Conservation (phyloP, 2,888 invertebrate genomes). For the Laspeyria flexula region DNA sequence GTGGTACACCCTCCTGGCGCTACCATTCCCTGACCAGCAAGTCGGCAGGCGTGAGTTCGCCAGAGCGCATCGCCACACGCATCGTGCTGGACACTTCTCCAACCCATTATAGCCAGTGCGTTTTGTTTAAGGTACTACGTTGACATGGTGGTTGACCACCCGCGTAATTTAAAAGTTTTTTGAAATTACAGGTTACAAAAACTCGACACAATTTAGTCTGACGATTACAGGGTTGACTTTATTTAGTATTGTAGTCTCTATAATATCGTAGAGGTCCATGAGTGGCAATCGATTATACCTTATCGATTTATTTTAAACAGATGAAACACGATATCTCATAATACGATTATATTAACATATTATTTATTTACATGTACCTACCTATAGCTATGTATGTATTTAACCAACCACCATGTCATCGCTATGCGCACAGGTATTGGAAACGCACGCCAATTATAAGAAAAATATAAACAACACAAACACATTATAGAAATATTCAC, state of each 20-base stretch:
- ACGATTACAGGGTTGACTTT: neutral
- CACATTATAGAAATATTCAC: neutral
- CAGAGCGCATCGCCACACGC: slow-evolving; percentile 89
- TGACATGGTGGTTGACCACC: slow-evolving; percentile 73
- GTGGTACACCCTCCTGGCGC: slow-evolving; percentile 95
- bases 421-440: slow-evolving; percentile 47
- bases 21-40: slow-evolving; percentile 97
- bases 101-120: slow-evolving; percentile 89
- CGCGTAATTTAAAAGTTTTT: neutral
- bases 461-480: slow-evolving; percentile 12
- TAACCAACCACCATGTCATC: slow-evolving; percentile 66
- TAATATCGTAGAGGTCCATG: neutral
- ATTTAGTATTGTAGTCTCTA: neutral
- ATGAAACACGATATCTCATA: no score
- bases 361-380: slow-evolving; percentile 2
- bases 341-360: neutral
- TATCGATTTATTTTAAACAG: no score
- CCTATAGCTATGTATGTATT: slow-evolving; percentile 20
- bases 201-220: no score
- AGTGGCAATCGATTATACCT: no score
- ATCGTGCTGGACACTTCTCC: slow-evolving; percentile 95
- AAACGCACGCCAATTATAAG: slow-evolving; percentile 44
- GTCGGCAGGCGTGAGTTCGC: slow-evolving; percentile 94
- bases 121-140: slow-evolving; percentile 77
- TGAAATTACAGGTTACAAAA: no score